Percentiles rank a stretch among this genome's conserved stretches.
phyloP scores from a whole-genome alignment of 64 coral and sea anemone genomes.

The Platygyra sinensis region DNA sequence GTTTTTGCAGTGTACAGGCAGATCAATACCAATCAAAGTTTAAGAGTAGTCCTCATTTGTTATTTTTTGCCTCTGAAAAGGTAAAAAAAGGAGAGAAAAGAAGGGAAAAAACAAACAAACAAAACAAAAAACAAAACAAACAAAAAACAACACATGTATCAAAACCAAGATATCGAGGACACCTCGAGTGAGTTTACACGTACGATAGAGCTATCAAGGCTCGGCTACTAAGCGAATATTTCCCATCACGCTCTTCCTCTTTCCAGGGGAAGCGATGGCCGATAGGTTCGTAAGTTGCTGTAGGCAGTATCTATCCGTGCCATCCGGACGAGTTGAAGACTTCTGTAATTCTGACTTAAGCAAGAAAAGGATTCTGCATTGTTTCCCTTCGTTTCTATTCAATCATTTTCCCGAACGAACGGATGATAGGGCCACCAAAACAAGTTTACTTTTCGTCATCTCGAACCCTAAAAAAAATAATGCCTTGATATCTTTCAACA shows the following conservation, averaged over 20 bases:
- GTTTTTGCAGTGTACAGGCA: no score
- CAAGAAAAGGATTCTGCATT: background rate
- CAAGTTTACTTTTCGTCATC: background rate
- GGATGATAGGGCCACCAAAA: background rate
- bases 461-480: background rate
- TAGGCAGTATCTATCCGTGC: constrained; percentile 33
- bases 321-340: constrained; percentile 5
- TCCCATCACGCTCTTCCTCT: constrained; percentile 71
- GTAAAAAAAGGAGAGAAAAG: no score
- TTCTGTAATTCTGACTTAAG: background rate
- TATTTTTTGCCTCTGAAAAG: no score
- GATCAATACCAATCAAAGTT: no score
- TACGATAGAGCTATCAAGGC: background rate
- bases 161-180: background rate
- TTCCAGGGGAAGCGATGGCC: constrained; percentile 68
- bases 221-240: constrained; percentile 53
- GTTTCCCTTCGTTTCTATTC: background rate
- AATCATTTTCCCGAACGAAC: background rate
- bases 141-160: no score
- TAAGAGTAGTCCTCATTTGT: no score
- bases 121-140: no score
- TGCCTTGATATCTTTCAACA: background rate
- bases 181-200: background rate
- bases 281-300: constrained; percentile 60
- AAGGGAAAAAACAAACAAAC: no score